A percentile compares a stretch with the other conserved stretches of the same genome.
Conservation (phyloP, 2,797 vertebrate species). For the Platyrinchus mystaceus region DNA sequence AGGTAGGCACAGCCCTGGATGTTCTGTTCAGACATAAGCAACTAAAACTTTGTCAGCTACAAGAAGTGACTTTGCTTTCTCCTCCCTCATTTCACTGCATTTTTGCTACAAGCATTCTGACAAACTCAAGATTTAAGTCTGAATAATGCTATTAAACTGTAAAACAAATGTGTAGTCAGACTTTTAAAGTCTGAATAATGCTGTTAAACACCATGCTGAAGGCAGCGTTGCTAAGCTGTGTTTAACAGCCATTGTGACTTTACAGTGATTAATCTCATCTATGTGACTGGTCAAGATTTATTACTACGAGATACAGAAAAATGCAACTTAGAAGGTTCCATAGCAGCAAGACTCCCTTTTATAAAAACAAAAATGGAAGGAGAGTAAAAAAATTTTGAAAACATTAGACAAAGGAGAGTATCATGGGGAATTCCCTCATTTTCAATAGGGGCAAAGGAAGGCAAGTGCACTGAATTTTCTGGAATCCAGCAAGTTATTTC, state of each 20-base stretch:
- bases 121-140: not conserved
- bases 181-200: not conserved
- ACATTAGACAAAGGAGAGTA: not conserved
- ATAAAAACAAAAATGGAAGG: not conserved
- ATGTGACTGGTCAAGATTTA: not conserved
- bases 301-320: not conserved
- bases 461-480: not conserved
- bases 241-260: not conserved
- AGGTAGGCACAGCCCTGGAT: not conserved
- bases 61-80: not conserved
- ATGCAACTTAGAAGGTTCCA: not conserved
- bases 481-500: not conserved
- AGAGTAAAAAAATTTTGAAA: not conserved
- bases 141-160: not conserved
- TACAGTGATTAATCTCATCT: not conserved
- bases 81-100: not conserved
- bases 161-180: not conserved
- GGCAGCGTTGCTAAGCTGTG: not conserved
- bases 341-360: not conserved
- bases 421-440: not conserved
- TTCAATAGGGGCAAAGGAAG: not conserved
- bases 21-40: not conserved
- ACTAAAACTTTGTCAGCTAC: not conserved
- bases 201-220: not conserved
- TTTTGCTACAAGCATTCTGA: not conserved